Evolutionary conservation across 2,888 invertebrate genomes (phyloP).

Genomic region (Epinotia brunnichana): DNA sequence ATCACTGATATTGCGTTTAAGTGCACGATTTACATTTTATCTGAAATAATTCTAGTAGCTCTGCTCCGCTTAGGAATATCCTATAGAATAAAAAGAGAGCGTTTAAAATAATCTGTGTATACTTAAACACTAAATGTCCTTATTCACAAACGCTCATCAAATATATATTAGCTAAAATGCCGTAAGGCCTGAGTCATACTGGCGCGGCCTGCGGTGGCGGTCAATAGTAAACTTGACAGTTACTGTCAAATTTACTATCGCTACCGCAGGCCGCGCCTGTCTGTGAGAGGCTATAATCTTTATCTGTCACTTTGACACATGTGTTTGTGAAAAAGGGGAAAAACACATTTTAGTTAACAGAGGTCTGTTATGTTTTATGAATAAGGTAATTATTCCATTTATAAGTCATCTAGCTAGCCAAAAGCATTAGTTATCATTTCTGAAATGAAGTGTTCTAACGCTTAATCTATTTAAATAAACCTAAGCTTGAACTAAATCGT

Average conservation of each 20-base stretch:
- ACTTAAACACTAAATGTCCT: constrained; percentile 16
- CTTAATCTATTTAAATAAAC: constrained; percentile 41
- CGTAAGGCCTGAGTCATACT: too few relatives aligned
- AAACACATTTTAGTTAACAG: too few relatives aligned
- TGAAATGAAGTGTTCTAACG: constrained; percentile 39
- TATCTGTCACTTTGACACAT: too few relatives aligned
- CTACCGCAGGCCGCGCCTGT: too few relatives aligned
- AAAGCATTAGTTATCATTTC: constrained; percentile 40
- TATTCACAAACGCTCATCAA: too few relatives aligned
- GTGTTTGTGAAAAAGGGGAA: too few relatives aligned
- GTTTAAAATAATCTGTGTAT: constrained; percentile 32
- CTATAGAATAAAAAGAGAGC: constrained; percentile 49
- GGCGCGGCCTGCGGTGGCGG: too few relatives aligned
- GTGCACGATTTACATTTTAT: constrained; percentile 56
- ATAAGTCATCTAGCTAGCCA: constrained; percentile 26
- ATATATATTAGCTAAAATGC: too few relatives aligned
- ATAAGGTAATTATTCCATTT: background rate
- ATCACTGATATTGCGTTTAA: constrained; percentile 53
- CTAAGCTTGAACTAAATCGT: constrained; percentile 39
- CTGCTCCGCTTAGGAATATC: constrained; percentile 44
- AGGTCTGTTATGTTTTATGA: too few relatives aligned
- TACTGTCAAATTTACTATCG: too few relatives aligned
- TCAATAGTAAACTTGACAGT: too few relatives aligned
- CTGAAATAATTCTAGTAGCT: constrained; percentile 60
- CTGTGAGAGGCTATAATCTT: too few relatives aligned